Evolutionary conservation across 1,140 invertebrate genomes (phyloP), one percentile per base, ranked within the genome.

Genomic region (Brachionus asplanchnoidis): DNA sequence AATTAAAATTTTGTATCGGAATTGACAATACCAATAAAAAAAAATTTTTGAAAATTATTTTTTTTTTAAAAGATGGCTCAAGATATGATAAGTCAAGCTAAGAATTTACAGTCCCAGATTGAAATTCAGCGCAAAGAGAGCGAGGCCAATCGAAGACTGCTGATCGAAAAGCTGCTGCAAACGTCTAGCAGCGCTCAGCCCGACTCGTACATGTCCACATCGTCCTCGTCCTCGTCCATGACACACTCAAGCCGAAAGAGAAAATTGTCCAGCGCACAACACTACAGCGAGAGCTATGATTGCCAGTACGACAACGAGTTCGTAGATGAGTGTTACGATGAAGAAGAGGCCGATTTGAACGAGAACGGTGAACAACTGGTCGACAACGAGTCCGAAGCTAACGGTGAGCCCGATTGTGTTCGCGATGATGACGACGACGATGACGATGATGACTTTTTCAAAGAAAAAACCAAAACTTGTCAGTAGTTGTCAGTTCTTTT

Each of bases 51-150:
- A n/a, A n/a, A n/a, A n/a, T 65, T 65, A 20, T 11, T 17, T 65
- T 44, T 42, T 3, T 44, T 8, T 44, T 44, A 12, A 12, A 9
- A 77, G 40, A 50, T 77, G 73, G 42, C 73, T 12, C 40, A 77
- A 14, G 73, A 77, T 9, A 77, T 77, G 73, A 77, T 77, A 50
- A 77, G 50, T 26, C 73, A 77, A 17, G 73, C 42, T 6, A 77
- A 77, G 28, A 77, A 28, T 32, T 26, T 77, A 12, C 73, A 77
- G 26, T 77, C 73, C 28, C 73, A 77, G 23, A 77, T 77, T 46
- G 73, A 77, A 53, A 50, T 77, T 26, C 42, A 46, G 17, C 40
- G 44, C 42, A 77, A 77, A 77, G 73, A 77, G 46, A 77, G 40
- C 23, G 73, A 77, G 23, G 42, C 53, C 2, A 77, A 77, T 50